A percentile compares a stretch with the other conserved stretches of the same genome.
Conservation (phyloP, 2,113 vertebrate genomes). For the Gasterosteus nipponicus region DNA sequence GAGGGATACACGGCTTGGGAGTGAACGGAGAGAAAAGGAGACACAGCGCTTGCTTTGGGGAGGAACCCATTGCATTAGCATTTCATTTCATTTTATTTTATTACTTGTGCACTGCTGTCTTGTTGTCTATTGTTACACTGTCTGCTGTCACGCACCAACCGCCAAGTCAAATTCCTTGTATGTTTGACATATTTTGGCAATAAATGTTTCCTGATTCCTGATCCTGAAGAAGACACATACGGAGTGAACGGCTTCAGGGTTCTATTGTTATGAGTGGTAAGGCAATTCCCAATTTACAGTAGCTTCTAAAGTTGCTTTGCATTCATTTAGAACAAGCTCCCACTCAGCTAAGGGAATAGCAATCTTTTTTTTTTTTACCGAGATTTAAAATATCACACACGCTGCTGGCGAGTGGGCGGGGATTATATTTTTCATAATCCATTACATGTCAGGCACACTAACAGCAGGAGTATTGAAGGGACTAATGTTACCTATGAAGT, state of each 20-base stretch:
- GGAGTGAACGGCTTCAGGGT: constrained; percentile 22
- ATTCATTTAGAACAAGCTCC: constrained; percentile 23
- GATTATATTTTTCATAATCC: constrained; percentile 65
- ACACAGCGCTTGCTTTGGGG: constrained; percentile 11
- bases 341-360: constrained; percentile 27
- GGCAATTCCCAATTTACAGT: constrained; percentile 20
- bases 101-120: no score
- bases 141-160: no score
- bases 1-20: constrained; percentile 23
- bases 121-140: no score
- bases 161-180: no score
- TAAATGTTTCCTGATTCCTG: no score
- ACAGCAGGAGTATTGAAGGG: constrained; percentile 12
- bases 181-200: no score
- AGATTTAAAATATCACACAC: constrained; percentile 49
- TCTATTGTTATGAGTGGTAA: constrained; percentile 20
- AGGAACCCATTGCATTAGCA: constrained; percentile 13
- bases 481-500: constrained; percentile 6
- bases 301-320: constrained; percentile 36
- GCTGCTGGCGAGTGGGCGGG: constrained; percentile 36
- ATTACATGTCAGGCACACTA: constrained; percentile 42
- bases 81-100: no score
- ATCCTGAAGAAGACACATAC: neutral
- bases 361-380: constrained; percentile 54
- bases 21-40: constrained; percentile 22